These are phyloP conservation scores for Carcharodon carcharias DNA, from an alignment of 2,797 vertebrate species.

Conservation along the genomic window DNA sequence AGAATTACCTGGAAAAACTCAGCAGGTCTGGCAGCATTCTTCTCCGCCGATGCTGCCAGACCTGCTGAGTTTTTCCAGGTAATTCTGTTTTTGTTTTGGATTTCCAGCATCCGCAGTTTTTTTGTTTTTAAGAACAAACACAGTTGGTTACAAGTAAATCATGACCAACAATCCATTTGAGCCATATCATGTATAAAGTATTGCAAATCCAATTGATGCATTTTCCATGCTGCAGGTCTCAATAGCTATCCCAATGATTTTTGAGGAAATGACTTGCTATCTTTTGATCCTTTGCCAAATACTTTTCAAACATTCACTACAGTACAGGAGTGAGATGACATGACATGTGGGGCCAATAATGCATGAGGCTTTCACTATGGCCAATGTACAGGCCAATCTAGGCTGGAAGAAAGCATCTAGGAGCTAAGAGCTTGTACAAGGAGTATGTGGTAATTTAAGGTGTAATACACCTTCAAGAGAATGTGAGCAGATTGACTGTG, in stretches of 20 bases:
- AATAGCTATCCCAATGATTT: not conserved
- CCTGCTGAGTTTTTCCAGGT: too few relatives aligned
- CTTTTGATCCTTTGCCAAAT: not conserved
- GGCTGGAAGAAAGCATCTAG: not conserved
- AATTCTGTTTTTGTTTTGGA: too few relatives aligned
- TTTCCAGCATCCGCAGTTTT: too few relatives aligned
- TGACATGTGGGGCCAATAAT: not conserved
- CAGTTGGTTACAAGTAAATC: not conserved
- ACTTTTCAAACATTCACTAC: not conserved
- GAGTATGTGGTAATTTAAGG: too few relatives aligned
- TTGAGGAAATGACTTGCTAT: not conserved
- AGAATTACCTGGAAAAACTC: too few relatives aligned
- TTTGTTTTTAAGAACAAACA: conserved; percentile 13
- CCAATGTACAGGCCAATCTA: not conserved
- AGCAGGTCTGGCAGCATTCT: too few relatives aligned
- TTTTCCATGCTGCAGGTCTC: not conserved
- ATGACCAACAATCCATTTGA: not conserved
- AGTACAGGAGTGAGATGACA: not conserved
- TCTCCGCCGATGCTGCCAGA: too few relatives aligned
- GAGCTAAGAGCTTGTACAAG: not conserved
- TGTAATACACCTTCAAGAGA: too few relatives aligned
- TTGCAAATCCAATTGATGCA: not conserved
- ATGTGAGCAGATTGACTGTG: too few relatives aligned
- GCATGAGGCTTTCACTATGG: not conserved
- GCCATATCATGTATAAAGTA: not conserved